Base-by-base conservation (phyloP, 1,140 invertebrate genomes). In the Heliconius hermathena region DNA sequence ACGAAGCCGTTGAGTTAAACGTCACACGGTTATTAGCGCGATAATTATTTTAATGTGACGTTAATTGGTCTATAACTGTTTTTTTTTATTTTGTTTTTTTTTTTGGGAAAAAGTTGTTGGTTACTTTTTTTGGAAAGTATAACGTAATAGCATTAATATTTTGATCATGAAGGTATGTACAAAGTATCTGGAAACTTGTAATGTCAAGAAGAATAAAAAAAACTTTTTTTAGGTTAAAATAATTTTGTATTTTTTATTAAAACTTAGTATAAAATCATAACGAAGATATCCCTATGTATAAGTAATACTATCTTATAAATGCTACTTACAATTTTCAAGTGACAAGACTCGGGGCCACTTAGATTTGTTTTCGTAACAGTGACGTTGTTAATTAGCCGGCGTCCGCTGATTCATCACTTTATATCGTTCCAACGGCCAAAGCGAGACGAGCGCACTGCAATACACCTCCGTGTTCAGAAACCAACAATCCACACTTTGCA, bases 341-440 rank as follows among this genome's bases (percentile, higher is more conserved):
- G 81, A 77, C 87, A 83, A 83, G 76, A 76, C 77, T 77, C 81
- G 38, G 76, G 83, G 86, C 86, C 80, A 85, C 82, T 87, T 83
- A 83, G 88, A 88, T 93, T 90, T 92, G 91, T 93, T 93, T 93
- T 91, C 88, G 90, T 88, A 89, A 82, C 88, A 91, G 85, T 88
- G 86, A 89, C 88, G 88, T 83, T 86, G 87, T 90, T 94, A 94
- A 94, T 94, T 93, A 93, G 88, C 90, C 89, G 90, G 89, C 90
- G 88, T 90, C 88, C 91, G 91, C 91, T 94, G 89, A 93, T 92
- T 93, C 93, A 94, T 94, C 92, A 94, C 92, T 93, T 90, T 90
- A 89, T 90, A 93, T 83, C 90, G 89, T 91, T 90, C 88, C 87
- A 90, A 88, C 83, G 88, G 87, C 85, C 84, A 88, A 82, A 82